phyloP scores from a whole-genome alignment of 2,888 invertebrate species.

The Spialia ferax region DNA sequence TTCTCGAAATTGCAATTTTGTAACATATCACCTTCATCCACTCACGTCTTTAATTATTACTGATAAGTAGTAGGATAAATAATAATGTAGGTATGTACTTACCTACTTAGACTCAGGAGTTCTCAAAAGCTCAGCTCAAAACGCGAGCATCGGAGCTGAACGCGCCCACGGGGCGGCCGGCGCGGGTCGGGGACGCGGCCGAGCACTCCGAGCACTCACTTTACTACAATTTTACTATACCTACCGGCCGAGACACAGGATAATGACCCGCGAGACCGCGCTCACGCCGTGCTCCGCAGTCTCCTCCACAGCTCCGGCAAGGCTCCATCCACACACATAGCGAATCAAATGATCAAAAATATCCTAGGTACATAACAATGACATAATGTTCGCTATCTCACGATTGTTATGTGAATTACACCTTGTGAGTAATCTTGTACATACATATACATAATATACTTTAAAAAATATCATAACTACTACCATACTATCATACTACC shows the following conservation, averaged over 20 bases:
- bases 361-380: not conserved
- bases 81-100: no score
- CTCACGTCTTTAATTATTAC: no score
- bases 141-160: constrained; percentile 41
- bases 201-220: constrained; percentile 44
- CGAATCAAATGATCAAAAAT: not conserved
- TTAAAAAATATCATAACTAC: no score
- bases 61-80: no score
- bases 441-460: no score
- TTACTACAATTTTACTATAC: constrained; percentile 51
- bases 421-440: no score
- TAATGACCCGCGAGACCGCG: constrained; percentile 54
- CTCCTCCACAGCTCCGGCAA: constrained; percentile 33
- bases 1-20: no score
- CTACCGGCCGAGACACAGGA: constrained; percentile 49
- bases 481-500: no score
- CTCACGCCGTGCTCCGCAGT: constrained; percentile 40
- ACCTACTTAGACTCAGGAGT: no score
- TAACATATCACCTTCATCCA: no score
- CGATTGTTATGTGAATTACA: no score
- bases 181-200: constrained; percentile 32
- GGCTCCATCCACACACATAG: constrained; percentile 21
- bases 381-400: no score
- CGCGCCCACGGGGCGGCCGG: constrained; percentile 41
- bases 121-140: constrained; percentile 26